These are phyloP conservation scores for Coptotermes formosanus DNA, from an alignment of 1,140 invertebrate species.

Conservation along the genomic window DNA sequence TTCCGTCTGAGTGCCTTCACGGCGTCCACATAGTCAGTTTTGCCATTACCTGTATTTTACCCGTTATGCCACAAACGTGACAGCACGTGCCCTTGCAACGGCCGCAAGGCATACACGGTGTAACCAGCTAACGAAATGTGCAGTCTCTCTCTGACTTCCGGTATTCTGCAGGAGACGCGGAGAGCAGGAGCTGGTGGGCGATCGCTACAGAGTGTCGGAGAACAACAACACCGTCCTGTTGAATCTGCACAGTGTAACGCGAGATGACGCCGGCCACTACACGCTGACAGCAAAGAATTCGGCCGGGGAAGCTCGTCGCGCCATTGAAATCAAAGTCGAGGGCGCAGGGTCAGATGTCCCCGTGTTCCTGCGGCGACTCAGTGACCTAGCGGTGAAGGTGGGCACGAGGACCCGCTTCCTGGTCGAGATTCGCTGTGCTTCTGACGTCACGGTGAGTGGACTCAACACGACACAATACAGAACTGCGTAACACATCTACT, in stretches of 20 bases:
- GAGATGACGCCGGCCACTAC: slow-evolving; percentile 49
- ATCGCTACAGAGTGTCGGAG: slow-evolving; percentile 48
- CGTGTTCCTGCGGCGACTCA: slow-evolving; percentile 69
- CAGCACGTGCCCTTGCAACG: no score
- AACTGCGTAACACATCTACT: no score
- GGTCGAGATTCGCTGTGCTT: slow-evolving; percentile 75
- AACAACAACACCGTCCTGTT: slow-evolving; percentile 48
- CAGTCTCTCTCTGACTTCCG: neutral
- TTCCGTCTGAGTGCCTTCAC: no score
- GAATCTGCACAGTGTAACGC: slow-evolving; percentile 53
- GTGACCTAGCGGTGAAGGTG: slow-evolving; percentile 80
- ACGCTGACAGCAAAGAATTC: slow-evolving; percentile 56
- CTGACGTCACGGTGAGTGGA: slow-evolving; percentile 67
- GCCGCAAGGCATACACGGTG: no score
- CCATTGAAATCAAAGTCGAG: slow-evolving; percentile 45
- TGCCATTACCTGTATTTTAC: no score
- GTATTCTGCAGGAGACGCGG: slow-evolving; percentile 43
- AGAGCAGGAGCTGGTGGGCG: slow-evolving; percentile 45
- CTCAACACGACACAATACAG: no score
- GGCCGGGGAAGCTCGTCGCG: slow-evolving; percentile 45
- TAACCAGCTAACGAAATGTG: no score
- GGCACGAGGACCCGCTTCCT: slow-evolving; percentile 78
- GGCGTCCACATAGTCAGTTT: no score
- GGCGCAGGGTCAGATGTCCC: slow-evolving; percentile 63
- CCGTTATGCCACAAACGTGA: no score